Evolutionary conservation across 2,888 invertebrate genomes (phyloP).

Genomic region (Scrobipalpa atriplicella): DNA sequence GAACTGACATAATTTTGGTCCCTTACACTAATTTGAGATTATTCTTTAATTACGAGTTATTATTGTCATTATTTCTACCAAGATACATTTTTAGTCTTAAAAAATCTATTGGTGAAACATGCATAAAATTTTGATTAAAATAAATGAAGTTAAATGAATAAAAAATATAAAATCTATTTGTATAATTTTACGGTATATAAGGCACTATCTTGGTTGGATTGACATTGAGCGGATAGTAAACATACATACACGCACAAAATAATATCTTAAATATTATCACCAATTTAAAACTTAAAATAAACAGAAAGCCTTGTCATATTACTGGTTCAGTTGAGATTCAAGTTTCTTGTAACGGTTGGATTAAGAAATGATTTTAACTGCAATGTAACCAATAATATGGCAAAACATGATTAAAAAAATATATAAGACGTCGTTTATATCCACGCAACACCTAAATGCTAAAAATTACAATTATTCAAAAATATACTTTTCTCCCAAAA

Average conservation of each 20-base stretch:
- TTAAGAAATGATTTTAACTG: neutral
- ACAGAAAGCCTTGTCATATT: conserved; percentile 52
- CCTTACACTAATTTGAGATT: conserved; percentile 41
- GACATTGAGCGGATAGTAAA: conserved; percentile 69
- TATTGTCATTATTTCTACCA: conserved; percentile 38
- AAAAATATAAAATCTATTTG: conserved; percentile 31
- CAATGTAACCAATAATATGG: conserved; percentile 75
- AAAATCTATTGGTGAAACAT: conserved; percentile 49
- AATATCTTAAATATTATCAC: conserved; percentile 49
- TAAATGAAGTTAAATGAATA: conserved; percentile 23
- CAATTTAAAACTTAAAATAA: conserved; percentile 40
- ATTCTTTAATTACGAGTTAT: conserved; percentile 32
- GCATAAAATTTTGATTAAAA: conserved; percentile 32
- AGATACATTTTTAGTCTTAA: conserved; percentile 47
- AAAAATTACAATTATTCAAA: conserved; percentile 44
- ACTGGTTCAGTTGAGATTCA: conserved; percentile 56
- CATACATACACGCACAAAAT: conserved; percentile 37
- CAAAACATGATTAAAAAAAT: conserved; percentile 58
- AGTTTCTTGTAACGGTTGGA: neutral
- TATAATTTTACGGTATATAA: conserved; percentile 47
- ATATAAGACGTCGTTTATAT: conserved; percentile 51
- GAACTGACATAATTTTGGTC: conserved; percentile 46
- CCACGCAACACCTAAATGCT: conserved; percentile 61
- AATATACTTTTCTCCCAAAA: conserved; percentile 38
- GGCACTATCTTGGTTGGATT: conserved; percentile 65